Evolutionary conservation across 2,888 invertebrate species (phyloP), one percentile per base, ranked within the genome.

Genomic region (Spodoptera exigua): DNA sequence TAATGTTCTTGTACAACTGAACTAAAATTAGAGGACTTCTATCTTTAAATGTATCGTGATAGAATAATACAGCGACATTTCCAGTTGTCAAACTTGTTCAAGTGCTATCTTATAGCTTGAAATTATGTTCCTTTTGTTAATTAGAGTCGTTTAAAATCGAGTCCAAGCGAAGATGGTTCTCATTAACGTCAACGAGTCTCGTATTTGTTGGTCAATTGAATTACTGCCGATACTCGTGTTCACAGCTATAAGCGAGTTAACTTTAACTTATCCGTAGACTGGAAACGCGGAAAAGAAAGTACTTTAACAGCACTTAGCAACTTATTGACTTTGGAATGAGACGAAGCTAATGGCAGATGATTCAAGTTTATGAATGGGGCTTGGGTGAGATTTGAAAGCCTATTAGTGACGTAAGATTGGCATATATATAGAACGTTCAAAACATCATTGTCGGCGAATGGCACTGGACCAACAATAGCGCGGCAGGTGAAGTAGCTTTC

Each of bases 401-500:
- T 62, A 44, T 51, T 40, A 45, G 2, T 32, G n/a, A 62, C n/a
- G 27, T 48, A 48, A 18, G 32, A 62, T 45, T 52, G 16, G 11
- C 2, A 17, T 52, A n/a, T 43, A 17, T 35, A 40, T 36, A 16
- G 1, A 49, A 41, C 37, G 46, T 44, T 66, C 55, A 56, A 60
- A 69, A 46, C 37, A 17, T 56, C 46, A 48, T 63, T 63, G 59
- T 73, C 40, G n/a, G 11, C 17, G 9, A 9, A 41, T 41, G 61
- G 56, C 65, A 65, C 57, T 51, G 21, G 56, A 13, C 37, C 49
- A 60, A 80, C 80, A 78, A 80, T 61, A 45, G 62, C 46, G 14
- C 17, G 58, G 59, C 74, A 75, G 72, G 74, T 80, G 72, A 68
- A 78, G 70, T 51, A 54, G 61, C 63, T 69, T 59, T 69, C 58